phyloP scores from a whole-genome alignment of 1,140 invertebrate genomes.

The Colletes gigas region DNA sequence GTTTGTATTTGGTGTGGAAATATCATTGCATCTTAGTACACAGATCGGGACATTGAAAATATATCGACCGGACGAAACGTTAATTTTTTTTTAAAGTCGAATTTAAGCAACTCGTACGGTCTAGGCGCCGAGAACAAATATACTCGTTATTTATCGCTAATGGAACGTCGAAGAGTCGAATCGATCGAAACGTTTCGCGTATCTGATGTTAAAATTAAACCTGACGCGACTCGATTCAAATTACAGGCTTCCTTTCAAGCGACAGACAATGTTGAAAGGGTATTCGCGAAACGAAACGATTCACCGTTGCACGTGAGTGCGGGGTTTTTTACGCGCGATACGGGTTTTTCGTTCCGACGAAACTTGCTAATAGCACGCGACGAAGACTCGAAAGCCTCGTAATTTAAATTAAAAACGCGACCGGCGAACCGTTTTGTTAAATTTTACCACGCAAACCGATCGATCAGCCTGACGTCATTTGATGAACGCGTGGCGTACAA shows the following conservation, averaged over 20 bases:
- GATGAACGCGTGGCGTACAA: neutral
- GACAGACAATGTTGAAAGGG: neutral
- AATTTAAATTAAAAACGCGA: slow-evolving; percentile 11
- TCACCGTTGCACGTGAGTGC: neutral
- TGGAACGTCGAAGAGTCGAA: neutral
- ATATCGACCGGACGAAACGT: too few relatives aligned
- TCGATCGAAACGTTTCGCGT: neutral
- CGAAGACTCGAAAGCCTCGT: too few relatives aligned
- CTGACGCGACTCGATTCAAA: neutral
- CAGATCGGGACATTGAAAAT: too few relatives aligned
- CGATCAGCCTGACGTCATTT: slow-evolving; percentile 2
- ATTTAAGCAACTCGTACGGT: too few relatives aligned
- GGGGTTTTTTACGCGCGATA: too few relatives aligned
- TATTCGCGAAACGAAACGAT: neutral
- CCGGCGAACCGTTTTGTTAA: neutral
- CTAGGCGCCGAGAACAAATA: too few relatives aligned
- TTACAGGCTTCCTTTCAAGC: neutral
- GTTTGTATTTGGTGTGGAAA: too few relatives aligned
- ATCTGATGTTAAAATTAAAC: neutral
- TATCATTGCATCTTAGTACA: too few relatives aligned
- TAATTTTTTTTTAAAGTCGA: too few relatives aligned
- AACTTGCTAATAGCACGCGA: neutral
- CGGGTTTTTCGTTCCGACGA: neutral
- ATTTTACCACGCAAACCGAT: slow-evolving; percentile 15
- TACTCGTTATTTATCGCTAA: slow-evolving; percentile 22